phyloP scores from a whole-genome alignment of 2,888 invertebrate genomes.

The Thera obeliscata region DNA sequence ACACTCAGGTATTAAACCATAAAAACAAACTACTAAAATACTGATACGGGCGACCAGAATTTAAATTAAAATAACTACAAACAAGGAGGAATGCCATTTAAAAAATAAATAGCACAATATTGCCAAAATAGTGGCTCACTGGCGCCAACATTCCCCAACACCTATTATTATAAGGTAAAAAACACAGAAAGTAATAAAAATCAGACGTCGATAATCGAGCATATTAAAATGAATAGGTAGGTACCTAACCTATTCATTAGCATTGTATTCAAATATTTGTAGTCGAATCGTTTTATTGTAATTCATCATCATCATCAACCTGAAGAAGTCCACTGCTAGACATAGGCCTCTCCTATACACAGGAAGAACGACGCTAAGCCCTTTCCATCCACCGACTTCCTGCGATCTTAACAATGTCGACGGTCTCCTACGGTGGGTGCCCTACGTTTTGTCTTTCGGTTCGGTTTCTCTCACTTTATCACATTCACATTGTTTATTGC shows the following conservation, averaged over 20 bases:
- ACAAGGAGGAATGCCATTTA: conserved; percentile 17
- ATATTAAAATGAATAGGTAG: not conserved
- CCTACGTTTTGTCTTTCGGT: no score
- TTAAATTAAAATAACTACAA: conserved; percentile 13
- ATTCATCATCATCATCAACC: not conserved
- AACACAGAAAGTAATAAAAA: conserved; percentile 12
- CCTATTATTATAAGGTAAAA: not conserved
- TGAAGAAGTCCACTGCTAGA: no score
- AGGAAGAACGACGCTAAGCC: no score
- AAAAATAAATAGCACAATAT: conserved; percentile 16
- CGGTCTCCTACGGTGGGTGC: no score
- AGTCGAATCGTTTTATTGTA: not conserved
- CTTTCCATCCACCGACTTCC: no score
- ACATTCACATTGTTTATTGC: no score
- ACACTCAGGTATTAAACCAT: conserved; percentile 1
- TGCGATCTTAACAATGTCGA: no score
- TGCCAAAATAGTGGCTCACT: conserved; percentile 22
- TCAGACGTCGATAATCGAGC: conserved; percentile 7
- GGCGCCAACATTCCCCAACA: conserved; percentile 40
- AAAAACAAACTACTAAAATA: conserved; percentile 11
- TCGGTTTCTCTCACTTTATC: no score
- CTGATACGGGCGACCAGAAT: conserved; percentile 8
- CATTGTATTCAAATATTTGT: conserved; percentile 34
- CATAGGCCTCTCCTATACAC: no score
- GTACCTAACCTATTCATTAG: conserved; percentile 24